Base-by-base conservation (phyloP, 2,113 vertebrate species). In the Terrapene triunguis region DNA sequence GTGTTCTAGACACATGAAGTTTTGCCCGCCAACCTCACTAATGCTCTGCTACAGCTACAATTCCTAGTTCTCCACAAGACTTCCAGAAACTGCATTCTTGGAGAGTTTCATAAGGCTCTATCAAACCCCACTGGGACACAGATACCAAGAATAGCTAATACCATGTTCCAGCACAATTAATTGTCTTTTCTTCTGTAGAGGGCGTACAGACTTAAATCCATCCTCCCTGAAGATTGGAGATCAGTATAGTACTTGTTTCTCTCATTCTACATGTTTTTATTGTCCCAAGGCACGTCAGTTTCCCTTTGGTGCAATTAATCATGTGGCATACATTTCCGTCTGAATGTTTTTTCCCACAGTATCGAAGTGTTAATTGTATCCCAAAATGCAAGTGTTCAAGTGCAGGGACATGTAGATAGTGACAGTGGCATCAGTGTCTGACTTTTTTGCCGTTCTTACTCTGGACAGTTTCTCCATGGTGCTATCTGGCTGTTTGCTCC, bases 1-100 rank as follows among this genome's bases (percentile, higher is more conserved):
- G 21, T 0, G 8, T 44, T n/a, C 93, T 85, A 62, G 69, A 44
- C 69, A 89, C 5, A 1, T 0, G 0, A 3, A 5, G 4, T 50
- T 89, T 92, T 95, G 25, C 85, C 85, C 29, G 25, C 74, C 72
- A 89, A 80, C 22, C 51, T 13, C 54, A 78, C 65, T 29, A 48
- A 8, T 16, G 6, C 53, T 88, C 84, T 82, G 50, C 84, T 86
- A 54, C 50, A 82, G 51, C 42, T 19, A 14, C 35, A 72, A 38
- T 72, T 72, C 65, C 32, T 4, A 72, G 14, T 38, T 72, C n/a
- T 38, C n/a, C 17, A 35, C 35, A 72, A 59, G 5, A 35, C 65
- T 72, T 38, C 65, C n/a, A 72, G 65, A 35, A 72, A 5, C 35
- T 38, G 19, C 19, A 38, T 72, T 59, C 27, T 59, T 72, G 65